Conservation (phyloP, 2,888 invertebrate species). For the Heteromyza rotundicornis region DNA sequence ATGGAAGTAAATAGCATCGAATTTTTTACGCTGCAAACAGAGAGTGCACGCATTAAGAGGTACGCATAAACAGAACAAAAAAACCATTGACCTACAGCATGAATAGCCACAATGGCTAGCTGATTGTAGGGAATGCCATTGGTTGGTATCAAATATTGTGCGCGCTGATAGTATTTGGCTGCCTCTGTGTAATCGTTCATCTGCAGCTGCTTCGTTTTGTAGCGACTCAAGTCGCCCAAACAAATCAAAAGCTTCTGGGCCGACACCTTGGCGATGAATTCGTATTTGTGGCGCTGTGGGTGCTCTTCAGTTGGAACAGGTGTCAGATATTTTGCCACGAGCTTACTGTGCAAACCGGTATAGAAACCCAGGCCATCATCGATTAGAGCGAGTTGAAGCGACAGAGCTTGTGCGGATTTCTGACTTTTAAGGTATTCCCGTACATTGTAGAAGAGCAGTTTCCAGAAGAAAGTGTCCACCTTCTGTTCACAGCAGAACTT, state of each 20-base stretch:
- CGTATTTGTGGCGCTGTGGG: constrained; percentile 59
- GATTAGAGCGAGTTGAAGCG: constrained; percentile 67
- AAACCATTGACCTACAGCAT: constrained; percentile 42
- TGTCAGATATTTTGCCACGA: constrained; percentile 75
- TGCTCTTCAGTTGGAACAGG: constrained; percentile 63
- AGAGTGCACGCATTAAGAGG: constrained; percentile 68
- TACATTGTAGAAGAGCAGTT: constrained; percentile 84
- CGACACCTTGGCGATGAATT: constrained; percentile 80
- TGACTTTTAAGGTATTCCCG: constrained; percentile 79
- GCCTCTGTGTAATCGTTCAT: constrained; percentile 64
- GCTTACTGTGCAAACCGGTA: constrained; percentile 72
- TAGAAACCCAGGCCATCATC: constrained; percentile 83
- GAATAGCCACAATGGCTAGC: constrained; percentile 86
- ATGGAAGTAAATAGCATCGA: constrained; percentile 96
- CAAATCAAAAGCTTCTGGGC: constrained; percentile 88
- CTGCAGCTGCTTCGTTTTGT: constrained; percentile 73
- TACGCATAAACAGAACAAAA: neutral
- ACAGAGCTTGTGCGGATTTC: constrained; percentile 71
- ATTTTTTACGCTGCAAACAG: constrained; percentile 82
- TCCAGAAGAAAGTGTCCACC: constrained; percentile 91
- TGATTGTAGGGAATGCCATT: constrained; percentile 96
- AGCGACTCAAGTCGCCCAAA: constrained; percentile 91
- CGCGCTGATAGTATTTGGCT: constrained; percentile 88
- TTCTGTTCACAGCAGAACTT: constrained; percentile 87
- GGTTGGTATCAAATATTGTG: constrained; percentile 91